Evolutionary conservation across 2,113 vertebrate species (phyloP).

Genomic region (Noturus placidus): DNA sequence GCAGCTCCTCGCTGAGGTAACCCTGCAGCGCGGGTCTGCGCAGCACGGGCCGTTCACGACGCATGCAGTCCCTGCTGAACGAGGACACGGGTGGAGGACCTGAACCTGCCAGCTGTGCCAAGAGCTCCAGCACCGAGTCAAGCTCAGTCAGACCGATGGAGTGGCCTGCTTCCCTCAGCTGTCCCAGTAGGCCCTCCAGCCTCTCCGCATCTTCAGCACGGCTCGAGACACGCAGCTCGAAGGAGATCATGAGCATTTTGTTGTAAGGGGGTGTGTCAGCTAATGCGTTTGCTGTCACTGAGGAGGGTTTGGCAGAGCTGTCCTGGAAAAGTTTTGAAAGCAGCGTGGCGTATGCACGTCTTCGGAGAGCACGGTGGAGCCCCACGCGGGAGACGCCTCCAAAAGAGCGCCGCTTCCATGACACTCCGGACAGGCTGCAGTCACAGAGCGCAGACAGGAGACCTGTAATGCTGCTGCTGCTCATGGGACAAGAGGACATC

Average conservation of each 20-base stretch:
- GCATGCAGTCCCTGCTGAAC: conserved; percentile 82
- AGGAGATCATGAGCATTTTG: conserved; percentile 91
- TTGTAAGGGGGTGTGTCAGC: conserved; percentile 80
- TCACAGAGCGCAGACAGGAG: conserved; percentile 86
- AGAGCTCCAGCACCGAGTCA: conserved; percentile 79
- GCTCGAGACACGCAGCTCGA: conserved; percentile 86
- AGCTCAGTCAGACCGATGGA: conserved; percentile 72
- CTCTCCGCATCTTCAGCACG: conserved; percentile 83
- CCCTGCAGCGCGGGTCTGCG: conserved; percentile 77
- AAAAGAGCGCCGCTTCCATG: conserved; percentile 74
- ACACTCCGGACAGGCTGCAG: conserved; percentile 76
- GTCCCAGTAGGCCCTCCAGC: conserved; percentile 82
- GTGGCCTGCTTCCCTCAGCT: conserved; percentile 64
- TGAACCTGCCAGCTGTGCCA: conserved; percentile 86
- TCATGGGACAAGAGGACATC: conserved; percentile 22
- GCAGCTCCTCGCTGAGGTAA: conserved; percentile 84
- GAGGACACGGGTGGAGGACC: conserved; percentile 76
- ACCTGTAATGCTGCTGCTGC: conserved; percentile 80
- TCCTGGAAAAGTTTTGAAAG: conserved; percentile 85
- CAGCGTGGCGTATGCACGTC: conserved; percentile 79
- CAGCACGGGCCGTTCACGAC: conserved; percentile 76
- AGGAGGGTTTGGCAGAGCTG: conserved; percentile 54
- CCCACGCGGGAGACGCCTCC: conserved; percentile 70
- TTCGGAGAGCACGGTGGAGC: conserved; percentile 76
- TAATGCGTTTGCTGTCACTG: conserved; percentile 20